Conservation (phyloP, 2,113 vertebrate genomes). For the Cryptoleucopteryx plumbea region DNA sequence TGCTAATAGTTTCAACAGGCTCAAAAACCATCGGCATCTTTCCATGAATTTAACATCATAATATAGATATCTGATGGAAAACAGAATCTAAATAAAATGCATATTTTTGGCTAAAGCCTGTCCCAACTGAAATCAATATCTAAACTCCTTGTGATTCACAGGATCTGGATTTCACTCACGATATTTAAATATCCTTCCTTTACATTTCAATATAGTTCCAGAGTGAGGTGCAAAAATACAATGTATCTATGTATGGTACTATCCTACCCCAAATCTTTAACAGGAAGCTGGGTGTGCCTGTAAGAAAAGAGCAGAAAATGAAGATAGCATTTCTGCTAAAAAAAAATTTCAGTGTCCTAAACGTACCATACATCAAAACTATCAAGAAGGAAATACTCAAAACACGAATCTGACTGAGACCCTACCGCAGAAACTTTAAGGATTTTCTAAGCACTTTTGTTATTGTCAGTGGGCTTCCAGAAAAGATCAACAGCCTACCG, state of each 20-base stretch:
- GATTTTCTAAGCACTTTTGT: neutral
- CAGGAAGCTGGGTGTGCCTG: neutral
- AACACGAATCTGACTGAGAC: neutral
- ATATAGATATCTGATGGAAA: constrained; percentile 11
- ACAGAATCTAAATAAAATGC: constrained; percentile 21
- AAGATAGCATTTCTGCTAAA: neutral
- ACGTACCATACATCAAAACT: neutral
- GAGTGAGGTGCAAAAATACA: neutral
- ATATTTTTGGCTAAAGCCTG: constrained; percentile 11
- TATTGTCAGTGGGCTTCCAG: neutral
- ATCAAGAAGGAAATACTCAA: neutral
- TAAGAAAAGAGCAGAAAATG: neutral
- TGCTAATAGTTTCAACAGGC: neutral
- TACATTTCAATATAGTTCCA: neutral
- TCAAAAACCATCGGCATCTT: neutral
- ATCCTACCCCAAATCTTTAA: neutral
- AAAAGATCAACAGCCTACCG: neutral
- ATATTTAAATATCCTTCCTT: neutral
- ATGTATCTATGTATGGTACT: neutral
- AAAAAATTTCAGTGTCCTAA: neutral
- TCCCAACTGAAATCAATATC: constrained; percentile 1
- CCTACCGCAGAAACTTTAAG: neutral
- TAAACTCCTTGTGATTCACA: neutral
- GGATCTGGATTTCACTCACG: neutral
- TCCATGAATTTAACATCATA: neutral